Evolutionary conservation across 1,140 invertebrate species (phyloP).

Genomic region (Hycleus cichorii): DNA sequence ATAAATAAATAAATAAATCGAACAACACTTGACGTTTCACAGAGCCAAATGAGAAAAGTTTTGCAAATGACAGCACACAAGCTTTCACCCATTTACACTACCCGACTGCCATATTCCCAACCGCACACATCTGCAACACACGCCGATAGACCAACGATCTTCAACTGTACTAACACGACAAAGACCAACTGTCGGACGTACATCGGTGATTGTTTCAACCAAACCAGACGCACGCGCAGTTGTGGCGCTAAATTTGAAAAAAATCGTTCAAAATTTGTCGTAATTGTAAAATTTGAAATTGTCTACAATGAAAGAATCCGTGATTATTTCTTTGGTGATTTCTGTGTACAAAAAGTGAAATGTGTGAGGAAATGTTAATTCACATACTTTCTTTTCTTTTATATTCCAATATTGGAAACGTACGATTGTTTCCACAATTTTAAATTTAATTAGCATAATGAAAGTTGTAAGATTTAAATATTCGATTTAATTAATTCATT

Average conservation of each 20-base stretch:
- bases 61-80: slow-evolving; percentile 16
- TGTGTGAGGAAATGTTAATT: slow-evolving; percentile 16
- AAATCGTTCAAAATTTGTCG: no score
- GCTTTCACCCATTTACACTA: slow-evolving; percentile 10
- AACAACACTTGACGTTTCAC: slow-evolving; percentile 13
- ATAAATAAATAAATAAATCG: no score
- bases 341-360: slow-evolving; percentile 16
- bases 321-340: not conserved
- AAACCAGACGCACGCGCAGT: no score
- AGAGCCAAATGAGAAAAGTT: slow-evolving; percentile 24
- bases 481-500: slow-evolving; percentile 14
- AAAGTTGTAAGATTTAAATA: slow-evolving; percentile 18
- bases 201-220: no score
- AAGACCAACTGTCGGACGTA: no score
- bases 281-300: no score
- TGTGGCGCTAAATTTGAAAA: no score
- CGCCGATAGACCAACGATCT: no score
- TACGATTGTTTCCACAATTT: slow-evolving; percentile 22
- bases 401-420: not conserved
- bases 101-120: slow-evolving; percentile 6
- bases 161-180: no score
- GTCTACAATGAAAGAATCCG: no score
- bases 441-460: slow-evolving; percentile 23
- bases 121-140: no score
- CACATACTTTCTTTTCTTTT: slow-evolving; percentile 22